Evolutionary conservation across 92 coral and sea anemone species (phyloP).

Genomic region (Palythoa caribaeorum): DNA sequence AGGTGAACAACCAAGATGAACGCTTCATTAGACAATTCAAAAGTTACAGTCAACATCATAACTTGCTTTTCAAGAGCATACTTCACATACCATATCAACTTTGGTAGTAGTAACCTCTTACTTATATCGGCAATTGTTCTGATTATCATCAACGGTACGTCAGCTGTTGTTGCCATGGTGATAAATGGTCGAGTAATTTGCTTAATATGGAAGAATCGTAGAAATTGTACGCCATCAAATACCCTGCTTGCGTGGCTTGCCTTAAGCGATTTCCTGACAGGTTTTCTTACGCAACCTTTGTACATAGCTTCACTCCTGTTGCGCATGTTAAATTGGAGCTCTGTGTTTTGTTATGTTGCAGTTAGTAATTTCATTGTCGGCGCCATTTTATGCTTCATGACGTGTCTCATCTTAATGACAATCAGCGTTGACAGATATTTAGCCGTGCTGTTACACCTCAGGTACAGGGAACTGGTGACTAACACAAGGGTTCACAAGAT

Average conservation of each 20-base stretch:
- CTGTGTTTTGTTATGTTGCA: constrained; percentile 7
- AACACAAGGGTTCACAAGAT: background rate
- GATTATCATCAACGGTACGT: background rate
- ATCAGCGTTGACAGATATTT: background rate
- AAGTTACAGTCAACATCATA: no score
- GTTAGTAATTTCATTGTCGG: background rate
- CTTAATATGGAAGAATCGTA: background rate
- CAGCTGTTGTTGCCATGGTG: background rate
- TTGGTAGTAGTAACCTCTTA: background rate
- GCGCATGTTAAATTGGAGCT: background rate
- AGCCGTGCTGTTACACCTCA: constrained; percentile 4
- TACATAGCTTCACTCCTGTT: background rate
- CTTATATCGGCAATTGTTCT: background rate
- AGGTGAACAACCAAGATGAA: no score
- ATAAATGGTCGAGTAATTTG: background rate
- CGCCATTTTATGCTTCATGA: background rate
- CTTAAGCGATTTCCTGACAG: background rate
- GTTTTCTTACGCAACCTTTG: background rate
- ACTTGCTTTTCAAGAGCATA: no score
- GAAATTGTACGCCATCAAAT: background rate
- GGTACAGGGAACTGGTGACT: constrained; percentile 4
- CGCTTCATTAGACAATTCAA: no score
- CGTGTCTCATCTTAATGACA: background rate
- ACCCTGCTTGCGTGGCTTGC: no score
- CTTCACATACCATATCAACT: no score